phyloP scores from a whole-genome alignment of 92 coral and sea anemone species.

The Umimayanthus chanpuru region DNA sequence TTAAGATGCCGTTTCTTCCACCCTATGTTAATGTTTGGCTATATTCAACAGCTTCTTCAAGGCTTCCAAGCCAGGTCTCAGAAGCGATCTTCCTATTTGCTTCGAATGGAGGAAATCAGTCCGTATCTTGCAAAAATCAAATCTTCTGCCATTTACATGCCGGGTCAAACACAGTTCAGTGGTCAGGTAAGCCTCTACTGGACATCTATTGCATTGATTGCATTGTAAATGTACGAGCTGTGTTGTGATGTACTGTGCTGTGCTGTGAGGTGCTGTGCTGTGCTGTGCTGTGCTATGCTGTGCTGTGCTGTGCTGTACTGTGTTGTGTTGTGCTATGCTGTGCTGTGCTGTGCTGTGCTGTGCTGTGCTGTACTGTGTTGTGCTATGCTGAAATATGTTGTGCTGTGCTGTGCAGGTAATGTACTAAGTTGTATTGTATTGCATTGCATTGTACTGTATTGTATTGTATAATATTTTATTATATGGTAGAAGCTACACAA shows the following conservation, averaged over 20 bases:
- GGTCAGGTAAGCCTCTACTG: slow-evolving; percentile 64
- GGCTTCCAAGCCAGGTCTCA: slow-evolving; percentile 90
- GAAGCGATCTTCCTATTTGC: slow-evolving; percentile 87
- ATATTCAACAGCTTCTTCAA: slow-evolving; percentile 77
- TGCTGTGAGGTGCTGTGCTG: not conserved
- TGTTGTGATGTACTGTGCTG: not conserved
- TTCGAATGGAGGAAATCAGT: slow-evolving; percentile 91
- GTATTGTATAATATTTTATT: not conserved
- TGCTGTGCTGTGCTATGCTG: not conserved
- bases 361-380: not conserved
- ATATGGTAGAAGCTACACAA: not conserved
- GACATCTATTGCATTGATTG: not conserved
- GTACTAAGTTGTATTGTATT: not conserved
- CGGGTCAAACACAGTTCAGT: slow-evolving; percentile 93
- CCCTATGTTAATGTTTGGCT: not conserved
- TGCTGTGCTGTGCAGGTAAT: not conserved
- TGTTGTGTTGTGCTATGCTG: not conserved
- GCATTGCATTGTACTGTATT: not conserved
- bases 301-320: too few relatives aligned
- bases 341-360: not conserved
- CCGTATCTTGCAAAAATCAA: slow-evolving; percentile 85
- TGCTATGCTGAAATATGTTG: not conserved
- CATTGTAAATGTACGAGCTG: not conserved
- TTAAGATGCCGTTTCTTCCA: too few relatives aligned
- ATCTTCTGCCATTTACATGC: slow-evolving; percentile 93